Conservation (phyloP, 2,888 invertebrate species). For the Eupelmus urozonus region DNA sequence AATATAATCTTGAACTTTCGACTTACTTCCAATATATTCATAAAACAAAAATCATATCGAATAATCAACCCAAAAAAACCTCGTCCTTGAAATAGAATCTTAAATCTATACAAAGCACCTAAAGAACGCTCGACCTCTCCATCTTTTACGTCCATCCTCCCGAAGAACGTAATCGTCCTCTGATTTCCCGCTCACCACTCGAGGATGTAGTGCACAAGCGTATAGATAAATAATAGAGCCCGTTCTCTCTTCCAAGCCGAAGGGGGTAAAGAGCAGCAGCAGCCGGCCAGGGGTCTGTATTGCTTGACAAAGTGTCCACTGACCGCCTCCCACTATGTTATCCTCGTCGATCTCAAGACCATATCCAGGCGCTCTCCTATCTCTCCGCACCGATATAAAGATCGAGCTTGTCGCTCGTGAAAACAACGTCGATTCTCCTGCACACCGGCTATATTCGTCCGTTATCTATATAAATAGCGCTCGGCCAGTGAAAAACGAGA, state of each 20-base stretch:
- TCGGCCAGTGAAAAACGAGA: constrained; percentile 57
- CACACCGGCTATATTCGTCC: background rate
- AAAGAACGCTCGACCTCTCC: too few relatives aligned
- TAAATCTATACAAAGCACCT: too few relatives aligned
- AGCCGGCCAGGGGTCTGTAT: background rate
- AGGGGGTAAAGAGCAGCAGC: background rate
- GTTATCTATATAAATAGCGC: constrained; percentile 17
- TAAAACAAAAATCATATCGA: too few relatives aligned
- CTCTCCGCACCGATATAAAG: too few relatives aligned
- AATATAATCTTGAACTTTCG: too few relatives aligned
- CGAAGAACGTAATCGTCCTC: constrained; percentile 62
- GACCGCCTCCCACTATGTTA: constrained; percentile 34
- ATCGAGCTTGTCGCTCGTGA: background rate
- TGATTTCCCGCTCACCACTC: constrained; percentile 74
- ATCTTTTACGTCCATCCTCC: too few relatives aligned
- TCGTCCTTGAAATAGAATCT: too few relatives aligned
- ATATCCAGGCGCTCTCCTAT: too few relatives aligned
- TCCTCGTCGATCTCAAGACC: background rate
- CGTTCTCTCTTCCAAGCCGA: too few relatives aligned
- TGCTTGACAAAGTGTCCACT: constrained; percentile 40
- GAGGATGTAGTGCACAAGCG: constrained; percentile 73
- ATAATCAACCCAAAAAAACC: too few relatives aligned
- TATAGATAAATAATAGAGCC: too few relatives aligned
- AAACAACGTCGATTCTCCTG: constrained; percentile 32
- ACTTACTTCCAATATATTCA: too few relatives aligned